These are phyloP conservation scores for Poecile montanus DNA, from an alignment of 2,797 vertebrate species.

Conservation along the genomic window DNA sequence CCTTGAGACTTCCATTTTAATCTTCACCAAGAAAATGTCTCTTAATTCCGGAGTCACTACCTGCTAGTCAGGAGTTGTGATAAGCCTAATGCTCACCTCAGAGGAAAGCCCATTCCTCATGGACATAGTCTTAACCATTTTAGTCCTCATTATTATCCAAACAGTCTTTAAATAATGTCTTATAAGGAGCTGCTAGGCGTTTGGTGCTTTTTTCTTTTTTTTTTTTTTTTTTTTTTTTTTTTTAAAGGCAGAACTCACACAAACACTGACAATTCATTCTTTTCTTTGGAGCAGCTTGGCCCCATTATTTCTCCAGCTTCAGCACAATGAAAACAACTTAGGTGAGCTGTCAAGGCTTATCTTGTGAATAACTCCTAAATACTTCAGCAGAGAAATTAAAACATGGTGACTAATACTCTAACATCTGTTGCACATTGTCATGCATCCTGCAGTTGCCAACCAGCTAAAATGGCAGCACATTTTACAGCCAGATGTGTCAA, in stretches of 20 bases:
- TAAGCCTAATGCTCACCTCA: background rate
- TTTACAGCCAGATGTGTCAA: constrained; percentile 37
- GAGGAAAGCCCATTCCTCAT: background rate
- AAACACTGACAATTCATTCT: background rate
- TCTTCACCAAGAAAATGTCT: constrained; percentile 6
- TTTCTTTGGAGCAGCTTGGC: background rate
- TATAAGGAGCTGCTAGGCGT: background rate
- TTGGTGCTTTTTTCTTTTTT: background rate
- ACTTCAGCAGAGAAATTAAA: constrained; percentile 33
- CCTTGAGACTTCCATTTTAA: constrained; percentile 6
- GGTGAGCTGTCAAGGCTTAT: constrained; percentile 11
- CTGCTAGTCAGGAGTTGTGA: background rate
- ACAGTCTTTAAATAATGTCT: background rate
- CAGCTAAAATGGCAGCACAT: background rate
- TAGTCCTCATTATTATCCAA: background rate
- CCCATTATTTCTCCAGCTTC: background rate
- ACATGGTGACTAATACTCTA: constrained; percentile 26
- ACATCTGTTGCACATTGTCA: constrained; percentile 38
- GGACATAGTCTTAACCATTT: background rate
- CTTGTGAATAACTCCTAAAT: background rate
- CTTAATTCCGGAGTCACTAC: constrained; percentile 20
- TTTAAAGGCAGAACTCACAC: background rate
- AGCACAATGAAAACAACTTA: constrained; percentile 25
- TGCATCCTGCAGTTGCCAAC: background rate
- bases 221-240: background rate